phyloP scores from a whole-genome alignment of 35 echinoderm and acorn worm genomes.

The Acanthaster planci region DNA sequence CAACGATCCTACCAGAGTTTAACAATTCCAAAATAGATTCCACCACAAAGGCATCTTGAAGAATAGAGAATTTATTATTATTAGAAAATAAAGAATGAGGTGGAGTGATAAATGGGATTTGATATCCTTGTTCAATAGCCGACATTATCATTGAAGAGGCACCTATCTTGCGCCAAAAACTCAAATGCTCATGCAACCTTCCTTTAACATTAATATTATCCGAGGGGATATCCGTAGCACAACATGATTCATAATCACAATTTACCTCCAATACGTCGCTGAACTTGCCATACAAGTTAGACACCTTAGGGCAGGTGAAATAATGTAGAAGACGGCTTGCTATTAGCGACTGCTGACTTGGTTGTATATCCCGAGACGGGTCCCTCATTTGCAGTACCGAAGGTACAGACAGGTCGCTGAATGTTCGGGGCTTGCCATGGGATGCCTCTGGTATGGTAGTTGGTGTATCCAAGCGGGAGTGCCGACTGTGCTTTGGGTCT shows the following conservation, averaged over 20 bases:
- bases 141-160: background rate
- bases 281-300: too few species aligned
- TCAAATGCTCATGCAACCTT: background rate
- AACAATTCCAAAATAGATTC: conserved; percentile 34
- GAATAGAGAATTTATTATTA: conserved; percentile 34
- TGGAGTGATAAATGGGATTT: background rate
- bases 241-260: too few species aligned
- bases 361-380: too few species aligned
- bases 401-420: background rate
- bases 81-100: background rate
- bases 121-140: conserved; percentile 37
- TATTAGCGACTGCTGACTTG: too few species aligned
- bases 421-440: background rate
- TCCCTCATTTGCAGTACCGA: background rate
- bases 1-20: background rate
- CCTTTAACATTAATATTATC: background rate
- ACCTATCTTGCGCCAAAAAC: background rate
- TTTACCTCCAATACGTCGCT: too few species aligned
- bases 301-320: too few species aligned
- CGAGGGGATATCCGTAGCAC: background rate
- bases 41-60: conserved; percentile 23
- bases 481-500: background rate
- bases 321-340: too few species aligned
- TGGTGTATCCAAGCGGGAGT: background rate
- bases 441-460: background rate